Base-by-base conservation (phyloP, 2,888 invertebrate genomes). In the Patella depressa region DNA sequence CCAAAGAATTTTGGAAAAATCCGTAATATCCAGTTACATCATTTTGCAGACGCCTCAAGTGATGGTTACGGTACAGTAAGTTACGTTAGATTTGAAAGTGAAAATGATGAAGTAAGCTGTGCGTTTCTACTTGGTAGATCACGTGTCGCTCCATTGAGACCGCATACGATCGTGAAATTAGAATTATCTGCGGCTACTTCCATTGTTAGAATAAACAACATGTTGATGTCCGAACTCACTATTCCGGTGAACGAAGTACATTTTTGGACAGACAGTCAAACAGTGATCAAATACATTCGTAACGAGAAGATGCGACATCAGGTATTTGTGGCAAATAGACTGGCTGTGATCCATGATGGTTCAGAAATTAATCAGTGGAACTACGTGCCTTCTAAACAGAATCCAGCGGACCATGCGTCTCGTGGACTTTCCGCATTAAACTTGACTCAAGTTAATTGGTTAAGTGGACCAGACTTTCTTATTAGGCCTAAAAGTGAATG, bases 161-260 rank as follows among this genome's bases (percentile, higher is more conserved):
- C 69, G 4, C 17, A 24, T 15, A 77, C 69, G 15, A 77, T 77
- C 45, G 76, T 75, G n/a, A 59, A 75, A 19, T 19, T 77, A 53
- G 77, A 77, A 34, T 53, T 77, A 19, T 34, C 75, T 65, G 77
- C 75, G 17, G 77, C 77, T n/a, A 54, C 53, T 17, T 24, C 55
- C 15, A 24, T 57, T 29, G 59, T 74, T 14, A 74, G 29, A 53
- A 24, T 74, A 45, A 57, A 74, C 29, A 24, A 3, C 7, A 74
- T 53, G 53, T 45, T 74, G 17, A 59, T n/a, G 29, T 34, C 24
- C 7, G 24, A 74, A 24, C 70, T 74, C 15, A 53, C 19, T 0
- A 69, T 57, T 15, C 15, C 12, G n/a, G 24, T 74, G n/a, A 24
- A 74, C 19, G 74, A 74, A 45, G 17, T 70, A 45, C 17, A 57